Percentiles rank a stretch among this genome's conserved stretches.
These are phyloP conservation scores for Lysiphlebus fabarum DNA, from an alignment of 1,140 invertebrate species.

Conservation along the genomic window DNA sequence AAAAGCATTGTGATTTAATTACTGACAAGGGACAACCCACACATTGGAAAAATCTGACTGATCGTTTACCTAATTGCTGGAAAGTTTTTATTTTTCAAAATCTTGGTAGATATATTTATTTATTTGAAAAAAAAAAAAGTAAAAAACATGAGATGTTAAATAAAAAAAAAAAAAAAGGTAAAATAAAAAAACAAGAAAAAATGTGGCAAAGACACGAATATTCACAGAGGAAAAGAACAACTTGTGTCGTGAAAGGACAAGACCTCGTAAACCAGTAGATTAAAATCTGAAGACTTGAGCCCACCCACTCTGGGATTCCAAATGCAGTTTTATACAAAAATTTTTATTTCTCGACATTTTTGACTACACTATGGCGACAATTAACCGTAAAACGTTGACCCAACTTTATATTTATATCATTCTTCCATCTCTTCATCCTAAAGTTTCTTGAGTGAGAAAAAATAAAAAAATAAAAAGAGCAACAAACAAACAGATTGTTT, in stretches of 20 bases:
- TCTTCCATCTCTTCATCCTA: neutral
- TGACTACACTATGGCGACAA: slow-evolving; percentile 17
- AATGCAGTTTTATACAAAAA: slow-evolving; percentile 4
- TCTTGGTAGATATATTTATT: neutral
- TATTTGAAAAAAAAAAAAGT: neutral
- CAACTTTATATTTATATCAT: slow-evolving; percentile 14
- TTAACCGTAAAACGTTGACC: slow-evolving; percentile 20
- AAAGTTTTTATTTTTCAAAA: neutral
- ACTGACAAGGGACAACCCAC: slow-evolving; percentile 2
- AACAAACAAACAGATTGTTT: too few species aligned
- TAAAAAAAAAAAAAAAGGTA: neutral
- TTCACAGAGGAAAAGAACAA: slow-evolving; percentile 5
- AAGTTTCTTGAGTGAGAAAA: neutral
- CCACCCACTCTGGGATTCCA: slow-evolving; percentile 21
- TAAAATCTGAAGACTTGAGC: slow-evolving; percentile 24
- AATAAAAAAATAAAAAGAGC: neutral
- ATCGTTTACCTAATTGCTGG: slow-evolving; percentile 14
- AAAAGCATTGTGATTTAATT: slow-evolving; percentile 1
- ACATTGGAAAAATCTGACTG: slow-evolving; percentile 16
- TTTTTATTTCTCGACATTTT: neutral
- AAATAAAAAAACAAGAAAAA: neutral
- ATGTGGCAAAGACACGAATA: neutral
- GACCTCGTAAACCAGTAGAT: slow-evolving; percentile 26
- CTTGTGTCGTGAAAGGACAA: slow-evolving; percentile 13
- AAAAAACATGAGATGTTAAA: neutral